Percentiles rank a stretch among this genome's conserved stretches.
Evolutionary conservation across 2,888 invertebrate genomes (phyloP).

Genomic region (Pilophorus perplexus): DNA sequence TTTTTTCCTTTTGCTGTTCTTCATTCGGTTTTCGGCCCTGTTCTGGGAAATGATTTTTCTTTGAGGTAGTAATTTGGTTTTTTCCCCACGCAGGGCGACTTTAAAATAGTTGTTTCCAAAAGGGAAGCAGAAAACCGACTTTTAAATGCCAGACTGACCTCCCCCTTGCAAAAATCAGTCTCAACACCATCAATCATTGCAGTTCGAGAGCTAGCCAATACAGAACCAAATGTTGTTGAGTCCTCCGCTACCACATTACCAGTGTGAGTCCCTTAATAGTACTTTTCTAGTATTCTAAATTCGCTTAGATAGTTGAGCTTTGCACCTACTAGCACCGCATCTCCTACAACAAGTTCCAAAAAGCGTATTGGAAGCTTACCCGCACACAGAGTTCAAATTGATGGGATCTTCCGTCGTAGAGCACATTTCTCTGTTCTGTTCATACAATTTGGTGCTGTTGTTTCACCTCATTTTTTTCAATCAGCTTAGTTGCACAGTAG

Average conservation of each 20-base stretch:
- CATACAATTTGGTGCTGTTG: too few relatives aligned
- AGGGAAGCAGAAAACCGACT: constrained; percentile 59
- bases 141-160: constrained; percentile 62
- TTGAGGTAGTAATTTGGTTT: constrained; percentile 45
- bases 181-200: constrained; percentile 87
- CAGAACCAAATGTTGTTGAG: constrained; percentile 46
- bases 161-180: constrained; percentile 81
- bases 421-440: too few relatives aligned
- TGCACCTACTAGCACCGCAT: constrained; percentile 11
- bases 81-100: constrained; percentile 61
- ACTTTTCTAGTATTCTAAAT: constrained; percentile 21
- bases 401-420: too few relatives aligned
- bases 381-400: too few relatives aligned
- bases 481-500: too few relatives aligned
- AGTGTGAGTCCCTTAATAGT: constrained; percentile 44
- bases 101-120: constrained; percentile 66
- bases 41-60: too few relatives aligned
- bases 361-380: too few relatives aligned
- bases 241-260: constrained; percentile 44
- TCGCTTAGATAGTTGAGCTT: constrained; percentile 16
- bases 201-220: constrained; percentile 61
- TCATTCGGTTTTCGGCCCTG: too few relatives aligned
- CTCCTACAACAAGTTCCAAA: too few relatives aligned
- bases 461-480: too few relatives aligned
- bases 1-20: too few relatives aligned